Conservation (phyloP, 1,140 invertebrate species). For the Drosophila guanche region DNA sequence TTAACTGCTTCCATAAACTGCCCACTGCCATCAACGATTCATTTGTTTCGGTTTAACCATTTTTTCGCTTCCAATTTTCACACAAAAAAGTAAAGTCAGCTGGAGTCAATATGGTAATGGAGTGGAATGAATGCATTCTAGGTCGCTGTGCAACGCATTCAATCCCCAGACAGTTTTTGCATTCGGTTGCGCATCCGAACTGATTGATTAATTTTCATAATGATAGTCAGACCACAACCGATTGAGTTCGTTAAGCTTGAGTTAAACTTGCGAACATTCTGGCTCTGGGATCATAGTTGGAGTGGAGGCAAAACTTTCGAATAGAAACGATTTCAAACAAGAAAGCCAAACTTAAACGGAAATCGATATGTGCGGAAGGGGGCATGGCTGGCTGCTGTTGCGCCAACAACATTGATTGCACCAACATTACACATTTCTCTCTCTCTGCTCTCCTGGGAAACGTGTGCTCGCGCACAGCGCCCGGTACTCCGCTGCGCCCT, state of each 20-base stretch:
- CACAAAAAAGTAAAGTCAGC: constrained; percentile 13
- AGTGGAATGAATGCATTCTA: neutral
- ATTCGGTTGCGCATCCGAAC: neutral
- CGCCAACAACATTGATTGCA: neutral
- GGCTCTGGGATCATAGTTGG: no score
- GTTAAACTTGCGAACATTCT: neutral
- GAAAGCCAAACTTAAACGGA: no score
- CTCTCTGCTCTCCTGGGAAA: constrained; percentile 1
- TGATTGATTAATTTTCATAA: constrained; percentile 2
- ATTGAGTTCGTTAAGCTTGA: neutral
- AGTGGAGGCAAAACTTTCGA: no score
- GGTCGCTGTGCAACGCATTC: constrained; percentile 6
- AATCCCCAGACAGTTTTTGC: constrained; percentile 21
- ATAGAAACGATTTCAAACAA: no score
- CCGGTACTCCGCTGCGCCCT: neutral
- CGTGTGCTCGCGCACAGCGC: constrained; percentile 10
- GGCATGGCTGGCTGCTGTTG: no score
- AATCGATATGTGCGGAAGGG: no score
- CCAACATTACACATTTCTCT: constrained; percentile 8
- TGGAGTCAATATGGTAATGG: constrained; percentile 30
- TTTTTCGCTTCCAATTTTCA: constrained; percentile 20
- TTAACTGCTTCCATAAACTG: neutral
- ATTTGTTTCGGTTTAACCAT: constrained; percentile 35
- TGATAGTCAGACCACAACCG: no score
- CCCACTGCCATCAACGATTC: constrained; percentile 12